These are phyloP conservation scores for Grammomys surdaster DNA, from an alignment of 2,113 vertebrate genomes.

Conservation along the genomic window DNA sequence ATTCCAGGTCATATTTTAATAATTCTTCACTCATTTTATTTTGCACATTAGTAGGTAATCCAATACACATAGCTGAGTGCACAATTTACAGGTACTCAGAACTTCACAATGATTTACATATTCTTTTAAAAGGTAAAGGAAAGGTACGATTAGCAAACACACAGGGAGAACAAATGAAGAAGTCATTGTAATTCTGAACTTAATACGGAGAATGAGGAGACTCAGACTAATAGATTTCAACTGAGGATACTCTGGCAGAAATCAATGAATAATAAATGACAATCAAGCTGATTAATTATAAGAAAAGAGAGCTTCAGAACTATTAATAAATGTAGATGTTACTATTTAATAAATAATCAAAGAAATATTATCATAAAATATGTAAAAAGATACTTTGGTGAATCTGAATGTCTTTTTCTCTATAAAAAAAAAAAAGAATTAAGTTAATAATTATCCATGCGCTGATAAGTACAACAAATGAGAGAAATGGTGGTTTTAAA, in stretches of 20 bases:
- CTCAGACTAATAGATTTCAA: constrained; percentile 4
- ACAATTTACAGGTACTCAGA: background rate
- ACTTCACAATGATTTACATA: background rate
- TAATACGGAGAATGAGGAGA: background rate
- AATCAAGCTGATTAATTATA: background rate
- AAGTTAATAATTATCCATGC: background rate
- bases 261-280: constrained; percentile 11
- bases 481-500: background rate
- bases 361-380: constrained; percentile 42
- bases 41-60: background rate
- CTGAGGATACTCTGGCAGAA: background rate
- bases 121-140: background rate
- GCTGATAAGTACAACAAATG: background rate
- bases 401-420: background rate
- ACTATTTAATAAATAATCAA: background rate
- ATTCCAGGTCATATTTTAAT: background rate
- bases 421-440: background rate
- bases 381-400: background rate
- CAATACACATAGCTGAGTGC: background rate
- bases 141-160: background rate
- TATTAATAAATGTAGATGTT: background rate
- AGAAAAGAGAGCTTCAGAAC: background rate
- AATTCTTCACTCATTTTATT: background rate
- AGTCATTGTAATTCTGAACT: background rate
- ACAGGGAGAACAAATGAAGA: background rate